Base-by-base conservation (phyloP, 2,888 invertebrate species). In the Sminthurides aquaticus region DNA sequence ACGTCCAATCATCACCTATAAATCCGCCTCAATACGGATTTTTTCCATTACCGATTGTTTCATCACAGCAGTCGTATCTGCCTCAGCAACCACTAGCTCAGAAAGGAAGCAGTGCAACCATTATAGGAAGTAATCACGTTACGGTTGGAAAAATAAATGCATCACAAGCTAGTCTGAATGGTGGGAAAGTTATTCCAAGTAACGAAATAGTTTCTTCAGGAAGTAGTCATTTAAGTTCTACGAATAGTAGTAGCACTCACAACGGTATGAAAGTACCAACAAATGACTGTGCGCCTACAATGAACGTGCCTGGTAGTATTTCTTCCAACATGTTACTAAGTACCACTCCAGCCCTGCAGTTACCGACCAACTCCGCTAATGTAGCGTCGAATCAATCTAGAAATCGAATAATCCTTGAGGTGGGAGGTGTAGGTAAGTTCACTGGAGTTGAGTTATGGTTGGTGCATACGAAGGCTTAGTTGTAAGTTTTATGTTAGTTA, bases 201-300 rank as follows among this genome's bases (percentile, higher is more conserved):
- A 49, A 60, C 28, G 60, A 60, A 20, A 49, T 49, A 3, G 20
- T 20, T 18, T n/a, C 26, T 27, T 28, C n/a, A 27, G 57, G 20
- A 28, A 28, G 26, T 11, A 57, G 5, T 11, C n/a, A 1, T 8
- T n/a, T n/a, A n/a, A n/a, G n/a, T n/a, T n/a, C n/a, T n/a, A 15
- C 52, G 5, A n/a, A 52, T 11, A 60, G 27, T 60, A 60, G 49
- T 49, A 43, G 49, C 26, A 26, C 18, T 24, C 54, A 20, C 28
- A 62, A 62, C 28, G 62, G 62, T 2, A 62, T 62, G 15, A 62
- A 62, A 49, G 15, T 56, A n/a, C 15, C 26, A 22, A 25, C 22
- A 22, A 29, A 34, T 57, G 62, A 62, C 2, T 49, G 22, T 61
- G 34, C 60, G 24, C 5, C 48, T 18, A 20, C 61, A 18, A 34